phyloP scores from a whole-genome alignment of 2,888 invertebrate species.

The Girardia tigrina region DNA sequence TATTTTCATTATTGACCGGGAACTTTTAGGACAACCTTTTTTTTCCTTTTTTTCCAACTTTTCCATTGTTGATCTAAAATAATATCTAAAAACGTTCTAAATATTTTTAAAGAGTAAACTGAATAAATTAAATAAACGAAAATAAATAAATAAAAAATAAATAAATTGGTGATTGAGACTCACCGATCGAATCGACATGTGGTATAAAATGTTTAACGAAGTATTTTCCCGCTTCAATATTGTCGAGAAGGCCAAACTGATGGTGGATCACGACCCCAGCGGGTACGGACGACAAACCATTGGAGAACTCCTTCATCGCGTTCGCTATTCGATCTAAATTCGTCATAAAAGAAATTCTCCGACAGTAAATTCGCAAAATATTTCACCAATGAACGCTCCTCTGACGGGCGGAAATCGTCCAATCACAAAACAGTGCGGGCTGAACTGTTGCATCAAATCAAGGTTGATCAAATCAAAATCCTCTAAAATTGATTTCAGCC shows the following conservation, averaged over 20 bases:
- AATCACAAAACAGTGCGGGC: not conserved
- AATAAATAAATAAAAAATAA: no score
- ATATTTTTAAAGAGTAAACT: no score
- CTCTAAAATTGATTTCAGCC: not conserved
- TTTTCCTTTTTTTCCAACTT: no score
- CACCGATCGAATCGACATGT: not conserved
- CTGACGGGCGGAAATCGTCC: not conserved
- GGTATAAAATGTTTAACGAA: slow-evolving; percentile 6
- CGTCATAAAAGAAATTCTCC: not conserved
- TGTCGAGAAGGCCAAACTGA: not conserved
- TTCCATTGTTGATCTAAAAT: no score
- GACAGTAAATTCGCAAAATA: not conserved
- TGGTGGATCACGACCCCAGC: not conserved
- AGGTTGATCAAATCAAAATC: slow-evolving; percentile 1
- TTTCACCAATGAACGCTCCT: not conserved
- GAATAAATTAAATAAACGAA: no score
- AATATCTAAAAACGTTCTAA: no score
- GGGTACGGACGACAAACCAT: not conserved
- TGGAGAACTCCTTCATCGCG: not conserved
- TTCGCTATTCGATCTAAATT: not conserved
- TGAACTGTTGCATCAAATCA: not conserved
- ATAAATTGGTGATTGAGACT: no score
- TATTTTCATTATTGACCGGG: no score
- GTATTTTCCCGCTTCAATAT: not conserved
- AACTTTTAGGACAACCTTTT: no score